Conservation (phyloP, 2,888 invertebrate genomes). For the Pseudoips prasinana region DNA sequence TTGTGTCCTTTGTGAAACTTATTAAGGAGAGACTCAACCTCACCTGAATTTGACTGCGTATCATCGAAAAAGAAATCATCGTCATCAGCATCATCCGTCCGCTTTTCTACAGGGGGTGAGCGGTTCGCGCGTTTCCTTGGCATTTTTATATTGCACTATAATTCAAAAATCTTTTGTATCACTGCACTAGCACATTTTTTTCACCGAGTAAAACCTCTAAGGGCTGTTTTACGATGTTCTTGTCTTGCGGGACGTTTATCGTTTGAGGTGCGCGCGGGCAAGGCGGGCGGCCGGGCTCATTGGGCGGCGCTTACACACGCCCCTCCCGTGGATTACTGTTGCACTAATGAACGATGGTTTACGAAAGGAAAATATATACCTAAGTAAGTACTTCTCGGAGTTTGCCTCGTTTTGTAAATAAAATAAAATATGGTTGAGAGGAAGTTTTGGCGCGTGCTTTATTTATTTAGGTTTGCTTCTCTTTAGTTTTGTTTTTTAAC, state of each 20-base stretch:
- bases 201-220: constrained; percentile 3
- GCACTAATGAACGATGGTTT: constrained; percentile 48
- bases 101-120: constrained; percentile 59
- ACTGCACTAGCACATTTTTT: constrained; percentile 31
- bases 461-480: too few species aligned
- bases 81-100: constrained; percentile 62
- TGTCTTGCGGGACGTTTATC: constrained; percentile 50
- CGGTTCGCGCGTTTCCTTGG: constrained; percentile 65
- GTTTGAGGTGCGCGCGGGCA: constrained; percentile 59
- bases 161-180: constrained; percentile 28
- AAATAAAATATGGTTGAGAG: constrained; percentile 24
- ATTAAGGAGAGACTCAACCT: too few species aligned
- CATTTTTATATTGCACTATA: constrained; percentile 53
- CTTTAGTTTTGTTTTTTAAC: too few species aligned
- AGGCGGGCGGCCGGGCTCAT: constrained; percentile 63
- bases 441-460: not conserved
- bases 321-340: constrained; percentile 61
- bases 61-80: constrained; percentile 76
- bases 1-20: too few species aligned
- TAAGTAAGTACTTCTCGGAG: constrained; percentile 7
- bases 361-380: constrained; percentile 32
- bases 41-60: constrained; percentile 70
- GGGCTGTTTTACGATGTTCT: constrained; percentile 36
- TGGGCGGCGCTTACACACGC: constrained; percentile 68
- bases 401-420: constrained; percentile 12